Conservation (phyloP, 2,888 invertebrate species). For the Psylliodes chrysocephalus region DNA sequence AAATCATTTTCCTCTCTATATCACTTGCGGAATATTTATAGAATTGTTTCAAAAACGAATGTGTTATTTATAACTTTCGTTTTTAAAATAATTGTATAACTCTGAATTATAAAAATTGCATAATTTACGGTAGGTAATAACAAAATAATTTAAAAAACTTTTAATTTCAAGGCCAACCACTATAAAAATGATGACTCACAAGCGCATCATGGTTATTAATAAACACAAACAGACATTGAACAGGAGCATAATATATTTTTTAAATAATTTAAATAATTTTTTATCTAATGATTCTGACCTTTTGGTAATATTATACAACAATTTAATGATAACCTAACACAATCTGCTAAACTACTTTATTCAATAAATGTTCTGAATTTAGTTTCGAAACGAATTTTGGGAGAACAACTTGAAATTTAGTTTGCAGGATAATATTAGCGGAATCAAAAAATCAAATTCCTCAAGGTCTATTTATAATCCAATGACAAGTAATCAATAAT, state of each 20-base stretch:
- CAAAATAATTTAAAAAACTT: conserved; percentile 28
- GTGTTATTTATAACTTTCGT: conserved; percentile 26
- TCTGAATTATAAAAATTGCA: conserved; percentile 24
- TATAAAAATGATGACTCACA: conserved; percentile 45
- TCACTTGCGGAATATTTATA: conserved; percentile 1
- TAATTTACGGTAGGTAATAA: conserved; percentile 11
- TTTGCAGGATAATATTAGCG: background rate
- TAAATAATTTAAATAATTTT: conserved; percentile 29
- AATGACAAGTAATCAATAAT: conserved; percentile 26
- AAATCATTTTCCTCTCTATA: background rate
- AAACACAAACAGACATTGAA: conserved; percentile 38
- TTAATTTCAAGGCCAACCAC: conserved; percentile 36
- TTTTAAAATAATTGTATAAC: background rate
- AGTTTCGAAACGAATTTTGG: conserved; percentile 1
- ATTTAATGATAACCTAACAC: conserved; percentile 12
- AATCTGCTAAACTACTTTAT: background rate
- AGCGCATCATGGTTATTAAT: conserved; percentile 49
- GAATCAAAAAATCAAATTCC: conserved; percentile 18
- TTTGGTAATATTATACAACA: conserved; percentile 9
- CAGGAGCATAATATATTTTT: conserved; percentile 18
- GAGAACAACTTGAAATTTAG: background rate
- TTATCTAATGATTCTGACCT: conserved; percentile 26
- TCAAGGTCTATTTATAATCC: conserved; percentile 16
- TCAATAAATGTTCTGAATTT: background rate
- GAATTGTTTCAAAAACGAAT: conserved; percentile 1